Conservation (phyloP, 2,797 vertebrate species). For the Hirundo rustica region DNA sequence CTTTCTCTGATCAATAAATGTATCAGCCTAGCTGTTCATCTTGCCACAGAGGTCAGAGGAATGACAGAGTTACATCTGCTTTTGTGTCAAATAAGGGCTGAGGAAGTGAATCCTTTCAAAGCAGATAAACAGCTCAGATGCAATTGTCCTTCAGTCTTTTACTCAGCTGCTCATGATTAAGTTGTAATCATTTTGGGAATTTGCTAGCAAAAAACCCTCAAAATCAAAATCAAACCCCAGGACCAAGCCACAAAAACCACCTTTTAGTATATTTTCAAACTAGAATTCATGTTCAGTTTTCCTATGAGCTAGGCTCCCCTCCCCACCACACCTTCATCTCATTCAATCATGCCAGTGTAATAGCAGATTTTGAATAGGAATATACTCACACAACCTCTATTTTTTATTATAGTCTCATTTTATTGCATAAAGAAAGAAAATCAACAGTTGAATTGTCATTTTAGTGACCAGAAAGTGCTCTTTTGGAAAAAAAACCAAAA, state of each 20-base stretch:
- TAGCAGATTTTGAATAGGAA: not conserved
- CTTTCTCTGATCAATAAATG: constrained; percentile 74
- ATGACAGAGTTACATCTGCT: constrained; percentile 72
- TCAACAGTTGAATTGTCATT: not conserved
- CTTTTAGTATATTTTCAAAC: not conserved
- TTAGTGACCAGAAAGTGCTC: not conserved
- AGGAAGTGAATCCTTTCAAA: constrained; percentile 69
- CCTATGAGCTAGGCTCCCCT: not conserved
- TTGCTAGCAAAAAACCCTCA: not conserved
- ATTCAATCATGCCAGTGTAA: not conserved
- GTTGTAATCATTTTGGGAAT: constrained; percentile 37
- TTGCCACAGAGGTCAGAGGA: constrained; percentile 71
- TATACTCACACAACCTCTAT: not conserved
- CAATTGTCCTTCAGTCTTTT: constrained; percentile 40
- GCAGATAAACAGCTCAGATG: constrained; percentile 55
- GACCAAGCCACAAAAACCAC: not conserved
- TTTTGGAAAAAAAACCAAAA: not conserved
- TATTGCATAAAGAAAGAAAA: not conserved
- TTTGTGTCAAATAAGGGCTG: constrained; percentile 68
- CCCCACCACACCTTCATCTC: not conserved
- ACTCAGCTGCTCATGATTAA: constrained; percentile 28
- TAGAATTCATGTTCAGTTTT: not conserved
- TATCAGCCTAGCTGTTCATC: constrained; percentile 70
- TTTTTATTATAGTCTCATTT: not conserved
- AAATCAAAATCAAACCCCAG: not conserved